A percentile compares a stretch with the other conserved stretches of the same genome.
Conservation (phyloP, 35 echinoderm and acorn worm species). For the Ptychodera flava region DNA sequence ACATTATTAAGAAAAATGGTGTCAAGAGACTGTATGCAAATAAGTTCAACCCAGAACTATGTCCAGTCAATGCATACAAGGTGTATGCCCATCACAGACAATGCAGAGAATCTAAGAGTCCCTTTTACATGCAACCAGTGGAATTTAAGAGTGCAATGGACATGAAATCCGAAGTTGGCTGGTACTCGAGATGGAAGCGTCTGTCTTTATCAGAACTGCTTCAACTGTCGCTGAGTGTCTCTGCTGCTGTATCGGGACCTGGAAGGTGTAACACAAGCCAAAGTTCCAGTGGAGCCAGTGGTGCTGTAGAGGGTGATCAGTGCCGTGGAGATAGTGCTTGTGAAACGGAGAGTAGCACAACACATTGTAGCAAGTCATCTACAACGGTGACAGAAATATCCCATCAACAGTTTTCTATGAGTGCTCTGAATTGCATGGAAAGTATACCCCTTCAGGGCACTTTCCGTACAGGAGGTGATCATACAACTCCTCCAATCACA, state of each 20-base stretch:
- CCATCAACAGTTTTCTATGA: too few species aligned
- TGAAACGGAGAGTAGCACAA: background rate
- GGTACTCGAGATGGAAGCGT: background rate
- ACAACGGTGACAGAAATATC: background rate
- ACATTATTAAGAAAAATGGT: background rate
- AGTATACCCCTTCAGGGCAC: too few species aligned
- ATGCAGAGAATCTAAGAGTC: background rate
- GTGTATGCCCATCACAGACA: background rate
- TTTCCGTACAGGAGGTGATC: too few species aligned
- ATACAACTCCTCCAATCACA: too few species aligned
- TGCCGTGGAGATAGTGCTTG: background rate
- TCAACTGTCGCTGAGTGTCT: background rate
- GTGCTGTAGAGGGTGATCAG: background rate
- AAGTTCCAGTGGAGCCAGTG: background rate
- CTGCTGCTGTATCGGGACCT: background rate
- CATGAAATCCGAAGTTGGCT: background rate
- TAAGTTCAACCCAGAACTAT: background rate
- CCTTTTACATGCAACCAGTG: background rate
- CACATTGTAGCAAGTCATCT: background rate
- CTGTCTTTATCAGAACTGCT: background rate
- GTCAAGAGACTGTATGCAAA: background rate
- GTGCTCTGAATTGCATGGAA: too few species aligned
- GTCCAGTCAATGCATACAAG: background rate
- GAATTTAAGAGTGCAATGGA: background rate
- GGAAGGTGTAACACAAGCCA: background rate